These are phyloP conservation scores for Syngnathus rostellatus DNA, from an alignment of 2,797 vertebrate genomes.

Conservation along the genomic window DNA sequence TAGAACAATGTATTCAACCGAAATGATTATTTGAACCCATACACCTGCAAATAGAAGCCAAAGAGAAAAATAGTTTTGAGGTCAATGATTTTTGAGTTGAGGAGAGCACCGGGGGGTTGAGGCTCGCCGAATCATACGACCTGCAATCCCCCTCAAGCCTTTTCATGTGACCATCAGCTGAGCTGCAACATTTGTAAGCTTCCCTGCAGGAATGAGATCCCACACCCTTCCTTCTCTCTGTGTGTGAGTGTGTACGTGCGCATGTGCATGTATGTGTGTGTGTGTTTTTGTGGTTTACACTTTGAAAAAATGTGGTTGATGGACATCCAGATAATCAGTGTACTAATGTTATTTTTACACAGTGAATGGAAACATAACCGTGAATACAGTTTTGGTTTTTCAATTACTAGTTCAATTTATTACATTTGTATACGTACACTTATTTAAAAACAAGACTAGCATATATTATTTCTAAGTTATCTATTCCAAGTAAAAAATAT, in stretches of 20 bases:
- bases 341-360: not conserved
- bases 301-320: not conserved
- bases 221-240: slow-evolving; percentile 21
- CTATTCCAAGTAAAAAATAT: not conserved
- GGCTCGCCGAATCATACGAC: slow-evolving; percentile 66
- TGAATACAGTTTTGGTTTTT: not conserved
- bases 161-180: slow-evolving; percentile 96
- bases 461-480: not conserved
- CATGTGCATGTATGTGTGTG: slow-evolving; percentile 10
- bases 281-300: not conserved
- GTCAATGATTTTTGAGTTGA: slow-evolving; percentile 9
- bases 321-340: not conserved
- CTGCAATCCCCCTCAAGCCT: slow-evolving; percentile 75
- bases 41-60: not conserved
- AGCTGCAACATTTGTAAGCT: slow-evolving; percentile 68
- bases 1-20: not conserved
- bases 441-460: not conserved
- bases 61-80: slow-evolving; percentile 4
- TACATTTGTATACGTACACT: not conserved
- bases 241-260: slow-evolving; percentile 1
- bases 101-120: slow-evolving; percentile 37
- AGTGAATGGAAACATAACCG: not conserved
- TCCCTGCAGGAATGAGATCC: slow-evolving; percentile 52
- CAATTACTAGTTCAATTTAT: not conserved
- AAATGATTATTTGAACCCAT: not conserved